These are phyloP conservation scores for Coturnix japonica DNA, from an alignment of 2,113 vertebrate species.

Conservation along the genomic window DNA sequence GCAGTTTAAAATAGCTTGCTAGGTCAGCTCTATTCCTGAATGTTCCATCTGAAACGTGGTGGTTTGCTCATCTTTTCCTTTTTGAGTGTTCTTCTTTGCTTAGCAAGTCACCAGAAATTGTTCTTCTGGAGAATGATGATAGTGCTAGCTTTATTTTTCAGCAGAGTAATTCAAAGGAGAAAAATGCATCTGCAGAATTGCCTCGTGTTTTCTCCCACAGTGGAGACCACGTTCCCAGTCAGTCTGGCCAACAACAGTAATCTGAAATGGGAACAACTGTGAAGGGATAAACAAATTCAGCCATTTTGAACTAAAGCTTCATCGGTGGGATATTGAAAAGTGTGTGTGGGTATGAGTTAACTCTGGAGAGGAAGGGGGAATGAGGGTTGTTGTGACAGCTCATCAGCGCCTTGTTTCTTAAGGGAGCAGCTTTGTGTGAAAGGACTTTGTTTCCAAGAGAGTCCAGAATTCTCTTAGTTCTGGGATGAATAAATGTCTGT, in stretches of 20 bases:
- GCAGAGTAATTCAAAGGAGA: neutral
- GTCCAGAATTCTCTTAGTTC: slow-evolving; percentile 26
- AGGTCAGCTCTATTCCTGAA: neutral
- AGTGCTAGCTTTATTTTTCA: neutral
- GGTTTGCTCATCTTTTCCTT: slow-evolving; percentile 19
- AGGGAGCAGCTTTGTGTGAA: neutral
- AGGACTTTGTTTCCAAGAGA: slow-evolving; percentile 21
- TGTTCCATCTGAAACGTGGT: neutral
- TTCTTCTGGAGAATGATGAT: neutral
- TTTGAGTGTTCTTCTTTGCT: neutral
- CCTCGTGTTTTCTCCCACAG: neutral
- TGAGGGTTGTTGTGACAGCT: neutral
- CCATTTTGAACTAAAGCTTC: neutral
- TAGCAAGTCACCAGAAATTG: neutral
- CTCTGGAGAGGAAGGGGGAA: neutral
- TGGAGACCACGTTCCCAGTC: neutral
- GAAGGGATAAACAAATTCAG: neutral
- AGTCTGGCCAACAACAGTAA: neutral
- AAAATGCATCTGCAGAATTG: neutral
- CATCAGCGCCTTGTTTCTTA: neutral
- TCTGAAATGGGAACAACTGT: neutral
- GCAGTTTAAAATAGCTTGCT: neutral
- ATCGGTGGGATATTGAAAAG: neutral
- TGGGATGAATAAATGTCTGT: slow-evolving; percentile 31
- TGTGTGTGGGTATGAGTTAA: neutral